Base-by-base conservation (phyloP, 2,888 invertebrate species). In the Lordiphosa andalusiaca region DNA sequence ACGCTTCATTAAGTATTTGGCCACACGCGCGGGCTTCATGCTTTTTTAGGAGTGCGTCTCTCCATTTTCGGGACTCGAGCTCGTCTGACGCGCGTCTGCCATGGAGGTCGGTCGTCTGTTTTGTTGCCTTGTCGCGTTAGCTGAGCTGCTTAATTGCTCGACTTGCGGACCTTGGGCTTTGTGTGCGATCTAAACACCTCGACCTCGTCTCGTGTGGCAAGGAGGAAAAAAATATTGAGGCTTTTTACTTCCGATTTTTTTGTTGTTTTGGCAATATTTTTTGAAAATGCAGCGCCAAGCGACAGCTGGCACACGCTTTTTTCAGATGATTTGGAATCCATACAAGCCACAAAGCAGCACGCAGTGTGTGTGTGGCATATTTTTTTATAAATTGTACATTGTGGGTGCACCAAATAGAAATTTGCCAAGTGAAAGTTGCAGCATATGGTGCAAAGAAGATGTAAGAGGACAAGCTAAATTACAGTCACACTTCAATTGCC, bases 1-100 rank as follows among this genome's bases (percentile, higher is more conserved):
- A 85, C 87, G 83, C 87, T 88, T 87, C 80, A 86, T 85, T 88
- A 81, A 58, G 54, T 78, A 69, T 54, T 81, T 78, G 88, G 73
- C 87, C 87, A 87, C 87, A 87, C 88, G 87, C 87, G 87, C 87
- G 44, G 13, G 87, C 73, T 77, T 72, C 46, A 41, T 35, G 23
- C 37, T 68, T 69, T 70, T 72, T 69, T 42, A 6, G 50, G 40
- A 19, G 47, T 53, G 44, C 59, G 38, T 56, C 49, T 61, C 48
- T 33, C 23, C 37, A 48, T 62, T 63, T 61, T 48, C 6, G 48
- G 25, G 46, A 36, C 52, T 47, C 53, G 84, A 6, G 19, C 54
- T 55, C 51, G 78, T 78, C 80, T 82, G 78, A 76, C 77, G 73
- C 59, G 77, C 70, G 85, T 81, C 86, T 69, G 67, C 64, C 54